These are phyloP conservation scores for Epirrita christyi DNA, from an alignment of 2,888 invertebrate genomes.

Conservation along the genomic window DNA sequence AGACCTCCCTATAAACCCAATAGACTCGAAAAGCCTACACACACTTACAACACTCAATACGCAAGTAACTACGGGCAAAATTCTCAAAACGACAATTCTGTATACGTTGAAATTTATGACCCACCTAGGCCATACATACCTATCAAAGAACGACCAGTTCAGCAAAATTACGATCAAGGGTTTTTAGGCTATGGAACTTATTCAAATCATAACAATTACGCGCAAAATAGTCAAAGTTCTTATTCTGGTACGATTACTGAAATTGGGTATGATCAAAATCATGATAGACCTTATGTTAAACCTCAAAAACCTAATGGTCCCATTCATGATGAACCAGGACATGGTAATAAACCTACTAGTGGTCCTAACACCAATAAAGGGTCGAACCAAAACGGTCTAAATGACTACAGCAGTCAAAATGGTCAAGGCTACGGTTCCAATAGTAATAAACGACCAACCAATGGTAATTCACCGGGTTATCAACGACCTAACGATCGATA, in stretches of 20 bases:
- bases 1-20: slow-evolving; percentile 55
- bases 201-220: slow-evolving; percentile 54
- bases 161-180: slow-evolving; percentile 47
- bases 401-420: slow-evolving; percentile 16
- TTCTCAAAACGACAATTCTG: slow-evolving; percentile 61
- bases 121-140: slow-evolving; percentile 68
- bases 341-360: slow-evolving; percentile 6
- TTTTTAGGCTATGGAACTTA: slow-evolving; percentile 58
- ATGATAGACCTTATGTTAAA: slow-evolving; percentile 34
- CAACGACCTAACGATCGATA: slow-evolving; percentile 29
- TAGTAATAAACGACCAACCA: slow-evolving; percentile 14
- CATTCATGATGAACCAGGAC: slow-evolving; percentile 21
- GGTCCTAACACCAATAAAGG: slow-evolving; percentile 10
- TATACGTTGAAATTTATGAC: slow-evolving; percentile 71
- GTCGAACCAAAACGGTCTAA: slow-evolving; percentile 3
- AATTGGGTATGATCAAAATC: slow-evolving; percentile 39
- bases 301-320: slow-evolving; percentile 34
- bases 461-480: slow-evolving; percentile 15
- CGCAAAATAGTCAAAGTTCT: slow-evolving; percentile 43
- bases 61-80: slow-evolving; percentile 64
- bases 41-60: slow-evolving; percentile 63
- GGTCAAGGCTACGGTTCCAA: slow-evolving; percentile 17
- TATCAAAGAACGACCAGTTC: slow-evolving; percentile 43
- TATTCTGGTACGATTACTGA: slow-evolving; percentile 46
- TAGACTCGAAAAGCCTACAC: slow-evolving; percentile 46